Conservation (phyloP, 2,888 invertebrate genomes). For the Dastarcus helophoroides region DNA sequence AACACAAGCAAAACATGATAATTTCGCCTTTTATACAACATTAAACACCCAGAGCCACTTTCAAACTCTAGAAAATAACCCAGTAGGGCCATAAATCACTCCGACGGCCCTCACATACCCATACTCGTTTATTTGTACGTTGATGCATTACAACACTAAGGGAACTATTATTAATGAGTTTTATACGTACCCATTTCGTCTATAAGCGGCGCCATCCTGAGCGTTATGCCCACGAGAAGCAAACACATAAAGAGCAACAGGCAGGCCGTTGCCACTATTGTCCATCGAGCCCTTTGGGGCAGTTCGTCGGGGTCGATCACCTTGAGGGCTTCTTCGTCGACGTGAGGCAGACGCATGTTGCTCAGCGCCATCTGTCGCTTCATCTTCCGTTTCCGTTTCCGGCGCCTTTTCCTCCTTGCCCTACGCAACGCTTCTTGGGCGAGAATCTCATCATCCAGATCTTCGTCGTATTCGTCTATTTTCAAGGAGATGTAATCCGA, state of each 20-base stretch:
- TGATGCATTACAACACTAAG: no score
- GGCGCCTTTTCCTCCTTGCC: constrained; percentile 32
- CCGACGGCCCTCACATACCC: no score
- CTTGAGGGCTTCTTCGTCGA: constrained; percentile 32
- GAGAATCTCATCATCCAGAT: constrained; percentile 29
- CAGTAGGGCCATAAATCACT: no score
- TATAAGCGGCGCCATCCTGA: constrained; percentile 89
- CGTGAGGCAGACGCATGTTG: constrained; percentile 13
- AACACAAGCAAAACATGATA: no score
- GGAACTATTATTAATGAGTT: constrained; percentile 8
- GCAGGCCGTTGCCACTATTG: constrained; percentile 84
- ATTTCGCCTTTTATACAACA: no score
- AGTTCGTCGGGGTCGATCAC: constrained; percentile 70
- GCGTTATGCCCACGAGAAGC: constrained; percentile 78
- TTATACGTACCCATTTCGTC: constrained; percentile 94
- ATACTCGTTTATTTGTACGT: no score
- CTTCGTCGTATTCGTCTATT: constrained; percentile 37
- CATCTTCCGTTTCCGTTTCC: constrained; percentile 28
- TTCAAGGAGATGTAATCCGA: constrained; percentile 42
- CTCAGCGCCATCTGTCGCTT: constrained; percentile 18
- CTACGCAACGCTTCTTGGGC: constrained; percentile 26
- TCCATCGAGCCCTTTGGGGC: constrained; percentile 75
- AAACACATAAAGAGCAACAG: constrained; percentile 79
- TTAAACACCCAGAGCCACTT: no score
- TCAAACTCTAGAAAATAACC: no score